Evolutionary conservation across 2,113 vertebrate genomes (phyloP).

Genomic region (Chrysemys picta): DNA sequence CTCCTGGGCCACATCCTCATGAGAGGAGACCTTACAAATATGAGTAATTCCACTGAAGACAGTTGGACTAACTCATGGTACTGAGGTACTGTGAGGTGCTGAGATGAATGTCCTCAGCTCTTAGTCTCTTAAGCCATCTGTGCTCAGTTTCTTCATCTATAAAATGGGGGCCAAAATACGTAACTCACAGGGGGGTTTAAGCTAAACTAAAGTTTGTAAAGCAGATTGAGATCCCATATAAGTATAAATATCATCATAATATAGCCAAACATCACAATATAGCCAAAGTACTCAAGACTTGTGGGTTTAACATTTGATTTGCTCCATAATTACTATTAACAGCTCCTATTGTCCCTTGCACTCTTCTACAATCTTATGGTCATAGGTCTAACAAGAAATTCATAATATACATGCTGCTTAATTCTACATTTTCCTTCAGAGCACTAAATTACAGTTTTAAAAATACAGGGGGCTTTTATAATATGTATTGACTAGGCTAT

Average conservation of each 20-base stretch:
- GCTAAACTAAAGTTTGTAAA: background rate
- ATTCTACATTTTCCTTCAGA: background rate
- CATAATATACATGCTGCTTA: background rate
- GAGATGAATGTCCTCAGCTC: background rate
- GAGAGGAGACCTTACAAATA: background rate
- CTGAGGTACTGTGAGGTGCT: background rate
- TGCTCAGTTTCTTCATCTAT: background rate
- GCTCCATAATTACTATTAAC: background rate
- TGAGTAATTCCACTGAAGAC: no score
- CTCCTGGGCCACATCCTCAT: background rate
- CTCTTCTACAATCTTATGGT: background rate
- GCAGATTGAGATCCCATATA: background rate
- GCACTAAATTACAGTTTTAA: background rate
- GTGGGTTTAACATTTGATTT: background rate
- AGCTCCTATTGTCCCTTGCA: background rate
- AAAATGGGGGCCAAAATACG: background rate
- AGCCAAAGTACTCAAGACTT: background rate
- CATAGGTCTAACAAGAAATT: background rate
- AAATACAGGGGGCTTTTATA: background rate
- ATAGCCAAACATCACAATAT: background rate
- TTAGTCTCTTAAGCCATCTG: background rate
- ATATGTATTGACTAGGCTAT: background rate
- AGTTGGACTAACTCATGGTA: background rate
- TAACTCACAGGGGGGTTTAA: background rate
- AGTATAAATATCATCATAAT: background rate